Base-by-base conservation (phyloP, 2,888 invertebrate species). In the Mystacides longicornis region DNA sequence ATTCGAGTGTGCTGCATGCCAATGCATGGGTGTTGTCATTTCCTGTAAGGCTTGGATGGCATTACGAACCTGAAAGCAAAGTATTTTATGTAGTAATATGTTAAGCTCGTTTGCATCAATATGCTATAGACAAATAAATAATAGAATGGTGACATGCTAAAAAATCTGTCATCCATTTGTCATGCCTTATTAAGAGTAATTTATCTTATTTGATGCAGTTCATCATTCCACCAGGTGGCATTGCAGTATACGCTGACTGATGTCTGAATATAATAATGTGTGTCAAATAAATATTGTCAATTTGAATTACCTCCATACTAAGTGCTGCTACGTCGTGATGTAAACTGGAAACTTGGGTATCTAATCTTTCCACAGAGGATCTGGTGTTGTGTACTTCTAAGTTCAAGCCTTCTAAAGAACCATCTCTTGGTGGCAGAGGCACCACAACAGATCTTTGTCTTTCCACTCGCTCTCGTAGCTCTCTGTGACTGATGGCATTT, bases 241-340 rank as follows among this genome's bases (percentile, higher is more conserved):
- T n/a, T n/a, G n/a, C n/a, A n/a, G n/a, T n/a, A n/a, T n/a, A n/a
- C n/a, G n/a, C n/a, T n/a, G n/a, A n/a, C n/a, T n/a, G n/a, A n/a
- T n/a, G n/a, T n/a, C n/a, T n/a, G n/a, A n/a, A n/a, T n/a, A n/a
- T n/a, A n/a, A n/a, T n/a, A n/a, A n/a, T n/a, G n/a, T n/a, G n/a
- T n/a, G n/a, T 18, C 37, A 50, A 51, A 42, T 18, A 51, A n/a
- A 51, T 14, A n/a, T 19, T 16, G 20, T 33, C 20, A 23, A 60
- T 60, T 62, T 47, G 16, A 56, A 56, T 71, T 70, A 83, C 89
- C 81, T 89, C 92, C 70, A 86, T 82, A 66, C 91, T 91, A 43
- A 93, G 79, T 21, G 88, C 85, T 1, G 89, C 89, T 19, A 93
- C 90, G 69, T 93, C 91, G 64, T 91, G 88, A 67, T 92, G 91